phyloP scores from a whole-genome alignment of 2,797 vertebrate genomes.

The Silurus lanzhouensis region DNA sequence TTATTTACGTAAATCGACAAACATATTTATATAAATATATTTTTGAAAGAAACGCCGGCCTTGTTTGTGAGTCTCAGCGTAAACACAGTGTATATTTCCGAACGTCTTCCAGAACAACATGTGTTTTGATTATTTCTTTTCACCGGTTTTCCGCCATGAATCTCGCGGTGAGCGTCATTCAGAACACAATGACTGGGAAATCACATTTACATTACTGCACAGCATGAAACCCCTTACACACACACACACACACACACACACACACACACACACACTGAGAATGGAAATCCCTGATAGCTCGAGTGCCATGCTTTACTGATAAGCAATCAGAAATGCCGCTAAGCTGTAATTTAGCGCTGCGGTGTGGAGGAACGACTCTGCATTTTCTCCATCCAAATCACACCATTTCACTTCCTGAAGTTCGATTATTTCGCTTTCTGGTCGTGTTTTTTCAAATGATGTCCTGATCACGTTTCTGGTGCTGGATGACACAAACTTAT shows the following conservation, averaged over 20 bases:
- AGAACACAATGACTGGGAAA: slow-evolving; percentile 48
- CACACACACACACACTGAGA: slow-evolving; percentile 15
- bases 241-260: slow-evolving; percentile 22
- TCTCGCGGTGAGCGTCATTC: slow-evolving; percentile 41
- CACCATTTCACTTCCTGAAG: neutral
- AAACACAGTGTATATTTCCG: too few relatives aligned
- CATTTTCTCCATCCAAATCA: neutral
- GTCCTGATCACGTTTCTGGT: neutral
- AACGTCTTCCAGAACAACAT: neutral
- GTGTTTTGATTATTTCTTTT: slow-evolving; percentile 36
- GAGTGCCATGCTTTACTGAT: slow-evolving; percentile 27
- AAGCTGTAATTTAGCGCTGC: slow-evolving; percentile 28
- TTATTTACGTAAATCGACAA: neutral
- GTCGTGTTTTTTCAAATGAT: too few relatives aligned
- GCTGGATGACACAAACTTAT: neutral
- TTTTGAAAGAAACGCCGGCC: too few relatives aligned
- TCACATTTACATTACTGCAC: slow-evolving; percentile 52
- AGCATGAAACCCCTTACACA: slow-evolving; percentile 46
- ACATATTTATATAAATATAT: too few relatives aligned
- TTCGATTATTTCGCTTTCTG: neutral
- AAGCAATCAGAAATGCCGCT: slow-evolving; percentile 27
- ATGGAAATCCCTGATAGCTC: slow-evolving; percentile 2
- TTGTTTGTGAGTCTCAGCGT: slow-evolving; percentile 2
- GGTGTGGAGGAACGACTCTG: neutral
- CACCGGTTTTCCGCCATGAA: slow-evolving; percentile 4